These are phyloP conservation scores for Odocoileus virginianus DNA, from an alignment of 2,113 vertebrate genomes.

Conservation along the genomic window DNA sequence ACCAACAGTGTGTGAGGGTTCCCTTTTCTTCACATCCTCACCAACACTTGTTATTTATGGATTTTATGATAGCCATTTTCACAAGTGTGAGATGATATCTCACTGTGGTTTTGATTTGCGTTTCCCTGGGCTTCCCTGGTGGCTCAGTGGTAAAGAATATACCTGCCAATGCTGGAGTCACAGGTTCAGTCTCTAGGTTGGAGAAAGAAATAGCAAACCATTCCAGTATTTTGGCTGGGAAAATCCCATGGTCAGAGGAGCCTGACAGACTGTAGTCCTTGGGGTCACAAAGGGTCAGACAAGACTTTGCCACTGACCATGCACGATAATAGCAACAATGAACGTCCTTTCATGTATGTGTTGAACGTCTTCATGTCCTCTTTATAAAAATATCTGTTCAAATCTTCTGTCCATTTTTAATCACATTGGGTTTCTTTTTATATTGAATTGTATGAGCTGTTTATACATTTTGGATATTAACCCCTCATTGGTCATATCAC, in stretches of 20 bases:
- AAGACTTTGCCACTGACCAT: neutral
- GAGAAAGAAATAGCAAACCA: neutral
- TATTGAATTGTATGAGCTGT: neutral
- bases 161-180: neutral
- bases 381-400: neutral
- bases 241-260: neutral
- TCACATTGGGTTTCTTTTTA: neutral
- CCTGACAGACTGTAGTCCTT: neutral
- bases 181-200: neutral
- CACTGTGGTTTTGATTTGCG: neutral
- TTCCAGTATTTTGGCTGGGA: neutral
- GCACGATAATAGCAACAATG: accelerated
- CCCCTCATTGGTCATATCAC: neutral
- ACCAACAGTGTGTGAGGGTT: neutral
- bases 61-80: neutral
- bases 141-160: neutral
- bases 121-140: neutral
- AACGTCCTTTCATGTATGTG: neutral
- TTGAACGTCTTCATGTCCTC: neutral
- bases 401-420: neutral
- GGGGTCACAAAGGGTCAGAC: neutral
- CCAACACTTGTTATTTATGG: neutral
- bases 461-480: neutral
- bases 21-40: neutral
- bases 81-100: neutral